Conservation (phyloP, 2,888 invertebrate genomes). For the Drosophila neonasuta region DNA sequence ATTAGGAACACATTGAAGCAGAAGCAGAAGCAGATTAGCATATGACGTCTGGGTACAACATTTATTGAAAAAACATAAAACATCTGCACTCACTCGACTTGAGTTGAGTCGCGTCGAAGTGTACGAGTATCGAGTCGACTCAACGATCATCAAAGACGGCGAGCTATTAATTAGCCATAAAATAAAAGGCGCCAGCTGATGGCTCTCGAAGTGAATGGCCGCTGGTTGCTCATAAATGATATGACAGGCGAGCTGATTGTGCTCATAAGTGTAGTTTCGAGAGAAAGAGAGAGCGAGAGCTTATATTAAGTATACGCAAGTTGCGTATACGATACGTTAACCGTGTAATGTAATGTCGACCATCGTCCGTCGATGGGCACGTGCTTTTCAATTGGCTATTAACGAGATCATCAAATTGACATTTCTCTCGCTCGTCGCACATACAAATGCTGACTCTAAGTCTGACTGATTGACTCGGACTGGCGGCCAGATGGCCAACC, state of each 20-base stretch:
- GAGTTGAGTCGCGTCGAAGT: background rate
- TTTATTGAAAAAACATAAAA: slow-evolving; percentile 46
- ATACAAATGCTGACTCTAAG: slow-evolving; percentile 20
- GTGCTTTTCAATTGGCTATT: slow-evolving; percentile 61
- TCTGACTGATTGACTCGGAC: background rate
- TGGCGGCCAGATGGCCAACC: background rate
- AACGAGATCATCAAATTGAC: slow-evolving; percentile 67
- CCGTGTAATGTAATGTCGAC: background rate
- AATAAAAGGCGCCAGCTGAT: slow-evolving; percentile 15
- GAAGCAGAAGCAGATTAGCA: slow-evolving; percentile 12
- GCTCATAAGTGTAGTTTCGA: background rate
- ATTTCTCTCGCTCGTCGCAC: slow-evolving; percentile 30
- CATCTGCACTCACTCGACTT: slow-evolving; percentile 34
- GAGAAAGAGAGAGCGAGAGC: background rate
- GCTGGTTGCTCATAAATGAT: slow-evolving; percentile 12
- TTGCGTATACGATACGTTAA: slow-evolving; percentile 3
- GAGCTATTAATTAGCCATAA: slow-evolving; percentile 47
- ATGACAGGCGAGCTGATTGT: slow-evolving; percentile 12
- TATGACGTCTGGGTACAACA: slow-evolving; percentile 44
- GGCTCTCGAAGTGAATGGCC: slow-evolving; percentile 11
- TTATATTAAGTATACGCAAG: background rate
- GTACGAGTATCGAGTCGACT: background rate
- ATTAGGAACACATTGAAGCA: slow-evolving; percentile 15
- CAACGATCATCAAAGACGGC: slow-evolving; percentile 18
- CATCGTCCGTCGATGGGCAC: slow-evolving; percentile 30